Evolutionary conservation across 2,888 invertebrate genomes (phyloP), one percentile per base, ranked within the genome.

Genomic region (Nyleta sp.): DNA sequence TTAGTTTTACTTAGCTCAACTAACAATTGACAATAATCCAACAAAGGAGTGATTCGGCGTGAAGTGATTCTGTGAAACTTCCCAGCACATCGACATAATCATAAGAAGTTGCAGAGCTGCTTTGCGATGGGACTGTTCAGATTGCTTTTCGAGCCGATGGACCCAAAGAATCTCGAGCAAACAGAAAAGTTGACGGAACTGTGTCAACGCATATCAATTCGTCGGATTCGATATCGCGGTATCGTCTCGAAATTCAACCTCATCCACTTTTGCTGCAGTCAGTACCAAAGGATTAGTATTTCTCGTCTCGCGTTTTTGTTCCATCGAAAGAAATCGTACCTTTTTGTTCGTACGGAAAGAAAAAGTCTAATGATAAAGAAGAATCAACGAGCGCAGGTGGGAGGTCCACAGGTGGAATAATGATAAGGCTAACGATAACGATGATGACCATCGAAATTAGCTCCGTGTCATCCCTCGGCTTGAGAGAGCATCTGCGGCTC

Each of bases 401-500:
- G 80, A 80, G 80, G 80, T 80, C 80, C 50, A 46, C 64, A 40
- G 65, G 77, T 74, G 62, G 74, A 80, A 67, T 76, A 80, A 80
- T 78, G 77, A 80, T 75, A 78, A 80, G 67, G 46, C 62, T 71
- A 75, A 72, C 65, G 75, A 75, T 62, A 75, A 79, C 79, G 72
- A 79, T 72, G 75, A 77, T 74, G 80, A 79, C 75, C 80, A 60
- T 80, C 60, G 70, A 80, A 80, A 80, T 76, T 80, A 76, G 68
- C 65, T 70, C 42, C 59, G 64, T 70, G 80, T 70, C 75, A 79
- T 75, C 72, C 75, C 24, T 67, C 40, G 48, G 22, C 48, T 10
- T 22, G 55, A 35, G 57, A 35, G 57, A 68, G 60, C 65, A 68
- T 55, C 57, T 64, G 76, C 64, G 70, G 57, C 64, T 78, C 38